phyloP scores from a whole-genome alignment of 2,797 vertebrate species.

The Smutsia gigantea region DNA sequence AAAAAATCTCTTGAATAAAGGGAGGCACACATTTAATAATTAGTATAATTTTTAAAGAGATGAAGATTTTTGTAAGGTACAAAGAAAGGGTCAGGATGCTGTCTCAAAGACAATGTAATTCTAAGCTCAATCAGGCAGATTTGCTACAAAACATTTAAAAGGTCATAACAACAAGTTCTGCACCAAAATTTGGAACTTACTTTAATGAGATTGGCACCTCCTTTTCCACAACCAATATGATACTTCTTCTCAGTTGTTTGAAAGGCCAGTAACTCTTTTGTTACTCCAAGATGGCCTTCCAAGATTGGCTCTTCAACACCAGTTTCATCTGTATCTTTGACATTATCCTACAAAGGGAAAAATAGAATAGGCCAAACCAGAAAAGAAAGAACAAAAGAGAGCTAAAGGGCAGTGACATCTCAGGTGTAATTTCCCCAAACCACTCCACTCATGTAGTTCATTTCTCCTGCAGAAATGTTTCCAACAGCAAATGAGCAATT shows the following conservation, averaged over 20 bases:
- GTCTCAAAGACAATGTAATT: not conserved
- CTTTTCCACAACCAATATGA: slow-evolving; percentile 97
- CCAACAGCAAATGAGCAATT: not conserved
- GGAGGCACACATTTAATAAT: not conserved
- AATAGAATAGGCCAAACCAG: not conserved
- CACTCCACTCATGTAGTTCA: not conserved
- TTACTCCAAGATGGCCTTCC: slow-evolving; percentile 97
- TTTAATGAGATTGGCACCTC: slow-evolving; percentile 97
- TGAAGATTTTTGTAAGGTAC: not conserved
- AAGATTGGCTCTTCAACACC: slow-evolving; percentile 96
- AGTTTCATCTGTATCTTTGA: slow-evolving; percentile 96
- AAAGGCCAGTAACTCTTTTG: slow-evolving; percentile 97
- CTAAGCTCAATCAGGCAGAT: not conserved
- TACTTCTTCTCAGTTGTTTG: slow-evolving; percentile 98
- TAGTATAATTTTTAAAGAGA: not conserved
- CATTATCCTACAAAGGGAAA: slow-evolving; percentile 91
- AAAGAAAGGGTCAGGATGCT: not conserved
- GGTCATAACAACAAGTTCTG: not conserved
- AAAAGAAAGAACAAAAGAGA: not conserved
- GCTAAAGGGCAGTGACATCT: not conserved
- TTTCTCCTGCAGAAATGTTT: not conserved
- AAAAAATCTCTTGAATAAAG: not conserved
- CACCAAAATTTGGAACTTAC: slow-evolving; percentile 81
- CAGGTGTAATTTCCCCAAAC: not conserved
- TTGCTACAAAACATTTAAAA: not conserved